Base-by-base conservation (phyloP, 2,797 vertebrate species). In the Remorina albescens region DNA sequence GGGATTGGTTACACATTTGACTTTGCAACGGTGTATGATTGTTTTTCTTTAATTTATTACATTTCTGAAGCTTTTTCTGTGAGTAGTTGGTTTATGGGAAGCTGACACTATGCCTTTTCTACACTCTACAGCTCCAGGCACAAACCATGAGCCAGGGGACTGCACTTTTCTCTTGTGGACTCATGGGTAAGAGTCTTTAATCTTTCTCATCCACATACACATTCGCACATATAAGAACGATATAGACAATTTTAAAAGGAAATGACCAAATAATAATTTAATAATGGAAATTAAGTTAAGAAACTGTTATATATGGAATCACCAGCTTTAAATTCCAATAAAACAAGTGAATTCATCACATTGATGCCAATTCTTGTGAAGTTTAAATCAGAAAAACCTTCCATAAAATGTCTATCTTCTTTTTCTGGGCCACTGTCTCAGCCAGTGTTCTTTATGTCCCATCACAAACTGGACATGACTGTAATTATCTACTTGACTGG, bases 121-220 rank as follows among this genome's bases (percentile, higher is more conserved):
- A 91, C 51, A 53, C 93, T 94, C 92, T 90, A 78, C 94, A 98
- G 97, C 94, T 93, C 82, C 93, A 95, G 94, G 93, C 95, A 84
- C 94, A 94, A 89, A 96, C 94, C 96, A 98, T 98, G 97, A 99
- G 95, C 95, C 96, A 96, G 92, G 97, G 97, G 88, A 94, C 96
- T 32, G 94, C 97, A 64, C 96, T 98, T 83, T 96, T 98, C 95
- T 96, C 97, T 81, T 96, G 95, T 83, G 96, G 96, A 95, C 89
- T 97, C 90, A 96, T 96, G 96, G 97, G 97, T 99, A 92, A 97
- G 97, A 93, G 53, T 62, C 50, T 47, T 25, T 18, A 16, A 34
- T 75, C 37, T 58, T 12, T 25, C 23, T 32, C 16, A 44, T 50
- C 7, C 19, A 21, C 39, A 23, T 28, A 44, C 53, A 51, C 19